These are phyloP conservation scores for Ophraella communa DNA, from an alignment of 2,888 invertebrate genomes.

Conservation along the genomic window DNA sequence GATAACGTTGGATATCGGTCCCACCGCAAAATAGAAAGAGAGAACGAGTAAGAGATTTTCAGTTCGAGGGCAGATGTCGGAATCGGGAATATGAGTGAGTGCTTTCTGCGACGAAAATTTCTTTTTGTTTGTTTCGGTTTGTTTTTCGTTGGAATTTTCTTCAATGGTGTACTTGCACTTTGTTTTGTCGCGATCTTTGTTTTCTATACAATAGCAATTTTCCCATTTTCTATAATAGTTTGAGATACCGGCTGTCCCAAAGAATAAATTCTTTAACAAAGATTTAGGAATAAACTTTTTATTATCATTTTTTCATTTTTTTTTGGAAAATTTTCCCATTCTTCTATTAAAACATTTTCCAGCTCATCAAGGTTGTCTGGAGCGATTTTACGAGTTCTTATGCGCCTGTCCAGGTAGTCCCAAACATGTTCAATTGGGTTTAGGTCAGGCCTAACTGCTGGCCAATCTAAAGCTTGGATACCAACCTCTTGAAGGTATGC, in stretches of 20 bases:
- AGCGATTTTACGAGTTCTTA: too few relatives aligned
- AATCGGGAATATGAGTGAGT: slow-evolving; percentile 18
- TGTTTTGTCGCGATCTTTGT: not conserved
- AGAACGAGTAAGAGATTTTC: slow-evolving; percentile 37
- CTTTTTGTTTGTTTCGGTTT: not conserved
- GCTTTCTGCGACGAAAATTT: slow-evolving; percentile 14
- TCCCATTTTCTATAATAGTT: not conserved
- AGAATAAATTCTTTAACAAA: too few relatives aligned
- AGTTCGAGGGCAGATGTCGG: slow-evolving; percentile 24
- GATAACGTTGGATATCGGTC: slow-evolving; percentile 54
- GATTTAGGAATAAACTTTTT: not conserved
- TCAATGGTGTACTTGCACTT: not conserved
- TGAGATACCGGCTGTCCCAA: not conserved
- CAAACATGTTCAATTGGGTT: too few relatives aligned
- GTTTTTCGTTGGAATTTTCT: not conserved
- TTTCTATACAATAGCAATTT: not conserved
- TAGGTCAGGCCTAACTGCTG: too few relatives aligned
- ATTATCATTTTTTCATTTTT: too few relatives aligned
- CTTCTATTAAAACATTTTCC: too few relatives aligned
- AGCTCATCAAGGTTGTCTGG: too few relatives aligned
- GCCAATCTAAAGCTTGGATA: too few relatives aligned
- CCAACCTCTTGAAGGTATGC: too few relatives aligned
- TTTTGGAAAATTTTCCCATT: too few relatives aligned
- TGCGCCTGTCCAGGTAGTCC: too few relatives aligned
- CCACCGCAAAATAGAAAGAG: slow-evolving; percentile 52